Evolutionary conservation across 2,113 vertebrate species (phyloP), one percentile per base, ranked within the genome.

Genomic region (Emydura subglobosa): DNA sequence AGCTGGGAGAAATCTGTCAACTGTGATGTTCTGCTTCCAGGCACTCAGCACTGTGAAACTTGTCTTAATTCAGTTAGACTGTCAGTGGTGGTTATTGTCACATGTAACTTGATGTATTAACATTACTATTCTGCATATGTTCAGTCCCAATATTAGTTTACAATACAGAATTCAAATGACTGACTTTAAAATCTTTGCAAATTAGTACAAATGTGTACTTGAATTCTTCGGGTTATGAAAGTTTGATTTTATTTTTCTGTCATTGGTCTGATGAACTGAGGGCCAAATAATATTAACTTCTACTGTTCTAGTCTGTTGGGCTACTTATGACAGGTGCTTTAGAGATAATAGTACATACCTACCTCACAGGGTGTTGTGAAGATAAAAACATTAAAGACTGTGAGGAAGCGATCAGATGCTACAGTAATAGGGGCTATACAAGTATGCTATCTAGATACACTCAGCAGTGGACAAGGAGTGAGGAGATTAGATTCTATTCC

Each of bases 1-100:
- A 95, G 90, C 95, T 96, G 65, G 88, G 92, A 97, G 92, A 84
- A 94, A 95, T 96, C 89, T 97, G 87, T 96, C 94, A 92, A 2
- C 87, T 91, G 90, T 53, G 83, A 92, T 80, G 81, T 94, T 84
- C 94, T 96, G 89, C 61, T 91, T 94, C 81, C 87, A 95, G 94
- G 95, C 88, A 96, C 39, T 1, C 29, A 0, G 31, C 80, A 86
- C 81, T 96, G 92, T 93, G 92, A 96, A 90, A 96, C 91, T 95
- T 97, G 85, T 79, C 87, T 95, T 95, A 91, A 96, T 89, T 96
- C 94, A 92, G 90, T 96, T 81, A 92, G 85, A 85, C 88, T 95
- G 93, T 90, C 96, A 97, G 34, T 92, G 83, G 79, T 95, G 1
- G 4, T 95, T 94, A 94, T 42, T 90, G 65, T 97, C 93, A 95